Conservation (phyloP, 2,888 invertebrate species). For the Penaeus monodon region DNA sequence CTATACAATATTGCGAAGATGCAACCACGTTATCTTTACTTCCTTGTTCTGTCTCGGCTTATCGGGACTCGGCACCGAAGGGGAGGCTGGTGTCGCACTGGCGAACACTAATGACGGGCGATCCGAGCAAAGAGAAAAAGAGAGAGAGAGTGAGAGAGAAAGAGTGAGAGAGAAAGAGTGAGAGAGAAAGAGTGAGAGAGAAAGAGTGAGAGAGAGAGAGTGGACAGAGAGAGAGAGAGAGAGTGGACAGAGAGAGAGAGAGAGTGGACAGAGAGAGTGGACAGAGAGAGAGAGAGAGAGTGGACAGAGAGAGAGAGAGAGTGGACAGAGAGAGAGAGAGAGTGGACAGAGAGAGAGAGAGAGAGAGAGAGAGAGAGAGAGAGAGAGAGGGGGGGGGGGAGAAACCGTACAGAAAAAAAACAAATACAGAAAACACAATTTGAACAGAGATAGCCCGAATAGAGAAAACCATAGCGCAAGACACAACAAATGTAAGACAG, state of each 20-base stretch:
- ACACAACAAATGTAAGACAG: no score
- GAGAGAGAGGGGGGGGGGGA: background rate
- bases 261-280: no score
- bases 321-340: fast-evolving
- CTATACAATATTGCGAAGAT: no score
- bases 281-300: no score
- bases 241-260: background rate
- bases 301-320: no score
- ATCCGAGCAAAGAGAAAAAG: background rate
- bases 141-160: background rate
- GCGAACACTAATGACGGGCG: no score
- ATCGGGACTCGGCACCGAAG: background rate
- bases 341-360: no score
- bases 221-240: background rate
- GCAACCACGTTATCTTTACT: no score
- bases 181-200: background rate
- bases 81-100: background rate
- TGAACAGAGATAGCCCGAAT: no score
- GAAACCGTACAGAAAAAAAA: background rate
- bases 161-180: background rate
- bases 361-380: no score
- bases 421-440: background rate
- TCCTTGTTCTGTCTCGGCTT: no score
- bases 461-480: no score
- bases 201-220: background rate